Evolutionary conservation across 2,888 invertebrate species (phyloP), one percentile per base, ranked within the genome.

Genomic region (Orchestes rusci): DNA sequence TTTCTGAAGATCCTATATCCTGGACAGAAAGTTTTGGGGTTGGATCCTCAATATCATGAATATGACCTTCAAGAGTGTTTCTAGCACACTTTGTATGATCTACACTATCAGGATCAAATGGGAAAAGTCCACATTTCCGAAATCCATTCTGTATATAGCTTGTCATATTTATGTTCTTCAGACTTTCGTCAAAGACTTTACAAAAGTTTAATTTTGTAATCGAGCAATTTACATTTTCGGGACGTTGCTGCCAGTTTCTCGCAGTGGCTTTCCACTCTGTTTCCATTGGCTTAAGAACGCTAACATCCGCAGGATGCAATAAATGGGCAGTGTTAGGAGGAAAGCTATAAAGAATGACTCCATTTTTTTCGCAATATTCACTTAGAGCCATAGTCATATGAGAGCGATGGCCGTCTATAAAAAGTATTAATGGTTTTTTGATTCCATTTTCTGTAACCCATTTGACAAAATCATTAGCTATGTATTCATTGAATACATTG

Each of bases 271-370:
- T 54, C 57, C 57, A 59, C 13, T 54, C 40, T n/a, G 38, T 15
- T 37, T 59, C 58, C 16, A 58, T 32, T 8, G 56, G 55, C 4
- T 40, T 36, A 41, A 58, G 59, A 16, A 59, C 53, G 3, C 52
- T 51, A 8, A 58, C 56, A 45, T 56, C 54, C n/a, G 53, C 52
- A 3, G 57, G 58, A 39, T 59, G 58, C 13, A 57, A 30, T 8
- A 59, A 53, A 27, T 47, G 46, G 2, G 46, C 47, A 48, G 55
- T 34, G 40, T 47, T 40, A 15, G 50, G 43, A 3, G 50, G 50
- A 15, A 50, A 35, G 8, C 39, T 39, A 31, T 47, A 50, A 5
- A 48, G 31, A 18, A 48, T 44, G 10, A 50, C 44, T 8, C 18
- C 31, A 23, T 48, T 39, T 33, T 44, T 8, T 7, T 37, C 38